phyloP scores from a whole-genome alignment of 2,113 vertebrate genomes.

The Epinephelus fuscoguttatus region DNA sequence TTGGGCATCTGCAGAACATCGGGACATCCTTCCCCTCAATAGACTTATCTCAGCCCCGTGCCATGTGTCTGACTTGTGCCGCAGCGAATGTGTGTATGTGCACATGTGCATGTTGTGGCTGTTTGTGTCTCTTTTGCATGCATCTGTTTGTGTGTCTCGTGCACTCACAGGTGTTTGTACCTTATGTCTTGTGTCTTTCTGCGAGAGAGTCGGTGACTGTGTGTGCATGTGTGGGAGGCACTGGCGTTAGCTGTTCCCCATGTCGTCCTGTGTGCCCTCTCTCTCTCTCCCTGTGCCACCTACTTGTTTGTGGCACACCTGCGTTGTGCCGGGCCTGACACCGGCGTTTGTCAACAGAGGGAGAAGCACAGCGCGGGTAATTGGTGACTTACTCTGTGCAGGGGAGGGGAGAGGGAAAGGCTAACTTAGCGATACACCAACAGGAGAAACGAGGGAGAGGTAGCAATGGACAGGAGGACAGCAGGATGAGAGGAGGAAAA shows the following conservation, averaged over 20 bases:
- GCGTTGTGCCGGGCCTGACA: conserved; percentile 69
- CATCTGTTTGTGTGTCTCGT: conserved; percentile 54
- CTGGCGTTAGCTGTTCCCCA: conserved; percentile 70
- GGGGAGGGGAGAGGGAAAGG: conserved; percentile 45
- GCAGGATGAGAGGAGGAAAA: conserved; percentile 45
- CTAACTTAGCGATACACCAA: conserved; percentile 36
- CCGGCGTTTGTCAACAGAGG: conserved; percentile 78
- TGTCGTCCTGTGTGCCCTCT: conserved; percentile 69
- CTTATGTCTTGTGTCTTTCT: conserved; percentile 66
- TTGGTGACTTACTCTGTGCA: conserved; percentile 77
- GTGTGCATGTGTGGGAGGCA: conserved; percentile 67
- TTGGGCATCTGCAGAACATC: conserved; percentile 67
- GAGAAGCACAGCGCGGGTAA: conserved; percentile 76
- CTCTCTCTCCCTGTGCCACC: conserved; percentile 68
- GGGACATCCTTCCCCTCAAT: conserved; percentile 53
- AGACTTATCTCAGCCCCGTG: conserved; percentile 63
- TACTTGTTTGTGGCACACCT: conserved; percentile 81
- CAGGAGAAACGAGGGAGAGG: conserved; percentile 45
- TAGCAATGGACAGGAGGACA: conserved; percentile 55
- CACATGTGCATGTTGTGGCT: conserved; percentile 42
- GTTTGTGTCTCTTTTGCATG: conserved; percentile 41
- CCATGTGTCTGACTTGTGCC: conserved; percentile 49
- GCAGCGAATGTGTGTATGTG: conserved; percentile 17
- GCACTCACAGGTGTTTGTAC: conserved; percentile 69
- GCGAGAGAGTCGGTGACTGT: conserved; percentile 25